Evolutionary conservation across 2,888 invertebrate genomes (phyloP).

Genomic region (Leptinotarsa juncta): DNA sequence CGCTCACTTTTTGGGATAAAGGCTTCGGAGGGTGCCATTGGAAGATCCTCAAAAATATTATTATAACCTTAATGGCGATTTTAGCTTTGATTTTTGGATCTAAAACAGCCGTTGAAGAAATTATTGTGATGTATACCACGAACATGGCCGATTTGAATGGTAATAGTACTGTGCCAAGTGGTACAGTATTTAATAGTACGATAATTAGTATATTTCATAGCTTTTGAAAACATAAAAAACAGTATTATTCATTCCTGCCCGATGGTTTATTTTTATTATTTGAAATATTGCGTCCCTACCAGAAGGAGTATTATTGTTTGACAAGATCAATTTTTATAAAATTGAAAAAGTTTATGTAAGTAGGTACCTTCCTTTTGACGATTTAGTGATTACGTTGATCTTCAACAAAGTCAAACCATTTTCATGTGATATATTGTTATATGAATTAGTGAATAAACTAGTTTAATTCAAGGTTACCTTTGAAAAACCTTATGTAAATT

Average conservation of each 20-base stretch:
- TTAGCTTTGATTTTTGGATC: constrained; percentile 87
- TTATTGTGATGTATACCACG: constrained; percentile 61
- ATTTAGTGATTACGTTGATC: no score
- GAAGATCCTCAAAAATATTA: constrained; percentile 82
- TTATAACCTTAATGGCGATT: constrained; percentile 81
- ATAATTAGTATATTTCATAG: background rate
- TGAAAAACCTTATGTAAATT: no score
- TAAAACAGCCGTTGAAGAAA: constrained; percentile 73
- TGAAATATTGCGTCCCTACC: background rate
- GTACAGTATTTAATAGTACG: background rate
- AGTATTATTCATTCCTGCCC: background rate
- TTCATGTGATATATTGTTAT: background rate
- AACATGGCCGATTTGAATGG: background rate
- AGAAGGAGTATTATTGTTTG: background rate
- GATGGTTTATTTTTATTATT: background rate
- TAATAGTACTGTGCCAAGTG: background rate
- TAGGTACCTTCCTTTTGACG: background rate
- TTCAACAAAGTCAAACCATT: background rate
- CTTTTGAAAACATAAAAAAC: background rate
- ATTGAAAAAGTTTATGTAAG: background rate
- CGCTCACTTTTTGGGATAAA: constrained; percentile 86
- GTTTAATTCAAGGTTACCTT: no score
- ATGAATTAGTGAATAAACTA: no score
- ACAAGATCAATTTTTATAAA: background rate
- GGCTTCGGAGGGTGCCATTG: constrained; percentile 76